phyloP scores from a whole-genome alignment of 1,140 invertebrate genomes.

The Diabrotica virgifera region DNA sequence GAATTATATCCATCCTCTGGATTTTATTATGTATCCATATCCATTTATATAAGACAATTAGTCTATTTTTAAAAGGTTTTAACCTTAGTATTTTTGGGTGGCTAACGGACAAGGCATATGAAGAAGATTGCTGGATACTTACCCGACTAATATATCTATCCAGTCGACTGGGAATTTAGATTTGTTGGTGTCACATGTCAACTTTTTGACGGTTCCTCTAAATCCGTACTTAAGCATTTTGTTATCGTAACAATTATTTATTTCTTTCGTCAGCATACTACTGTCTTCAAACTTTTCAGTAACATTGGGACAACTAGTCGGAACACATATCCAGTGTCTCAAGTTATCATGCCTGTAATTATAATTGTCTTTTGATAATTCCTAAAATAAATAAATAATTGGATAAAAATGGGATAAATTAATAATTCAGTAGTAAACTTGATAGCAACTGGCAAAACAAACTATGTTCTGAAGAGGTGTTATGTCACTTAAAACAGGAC shows the following conservation, averaged over 20 bases:
- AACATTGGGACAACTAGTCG: constrained; percentile 21
- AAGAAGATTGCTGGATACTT: not conserved
- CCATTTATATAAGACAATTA: too few species aligned
- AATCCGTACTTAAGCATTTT: constrained; percentile 16
- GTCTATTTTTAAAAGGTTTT: too few species aligned
- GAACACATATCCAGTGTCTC: constrained; percentile 31
- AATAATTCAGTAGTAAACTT: too few species aligned
- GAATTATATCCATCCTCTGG: too few species aligned
- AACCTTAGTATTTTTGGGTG: too few species aligned
- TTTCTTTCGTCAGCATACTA: not conserved
- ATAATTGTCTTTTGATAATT: constrained; percentile 7
- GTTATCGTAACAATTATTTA: constrained; percentile 23
- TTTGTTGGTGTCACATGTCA: constrained; percentile 15
- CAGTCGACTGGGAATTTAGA: constrained; percentile 23
- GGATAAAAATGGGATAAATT: too few species aligned
- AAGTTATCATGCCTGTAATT: constrained; percentile 31
- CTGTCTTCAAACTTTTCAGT: constrained; percentile 8
- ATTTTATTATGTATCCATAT: too few species aligned
- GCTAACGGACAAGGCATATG: too few species aligned
- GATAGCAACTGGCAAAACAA: too few species aligned
- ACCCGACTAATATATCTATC: constrained; percentile 22
- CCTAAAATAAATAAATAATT: not conserved
- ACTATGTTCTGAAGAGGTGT: too few species aligned
- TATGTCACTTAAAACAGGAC: too few species aligned
- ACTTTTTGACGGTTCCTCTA: constrained; percentile 18